phyloP scores from a whole-genome alignment of 2,888 invertebrate species.

The Zygogramma bicolorata region DNA sequence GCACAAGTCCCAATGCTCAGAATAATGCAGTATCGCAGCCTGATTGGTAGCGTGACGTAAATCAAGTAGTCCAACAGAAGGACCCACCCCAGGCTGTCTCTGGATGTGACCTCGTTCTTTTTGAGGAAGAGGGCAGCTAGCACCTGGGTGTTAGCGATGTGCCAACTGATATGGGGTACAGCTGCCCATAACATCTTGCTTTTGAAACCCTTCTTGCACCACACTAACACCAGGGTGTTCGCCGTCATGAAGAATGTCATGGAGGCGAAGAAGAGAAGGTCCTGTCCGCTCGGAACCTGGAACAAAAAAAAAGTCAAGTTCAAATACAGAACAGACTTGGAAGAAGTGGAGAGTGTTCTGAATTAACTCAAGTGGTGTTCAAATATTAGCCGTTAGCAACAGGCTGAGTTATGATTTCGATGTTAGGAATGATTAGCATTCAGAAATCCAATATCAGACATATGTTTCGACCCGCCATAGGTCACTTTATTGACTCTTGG shows the following conservation, averaged over 20 bases:
- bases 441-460: no score
- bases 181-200: slow-evolving; percentile 68
- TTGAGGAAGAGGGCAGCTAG: slow-evolving; percentile 74
- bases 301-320: slow-evolving; percentile 15
- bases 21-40: slow-evolving; percentile 73
- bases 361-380: no score
- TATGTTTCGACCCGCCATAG: no score
- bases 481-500: no score
- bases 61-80: slow-evolving; percentile 79
- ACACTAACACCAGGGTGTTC: slow-evolving; percentile 63
- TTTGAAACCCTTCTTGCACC: slow-evolving; percentile 60
- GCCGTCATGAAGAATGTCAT: slow-evolving; percentile 64
- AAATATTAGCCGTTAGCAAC: no score
- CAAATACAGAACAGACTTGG: no score
- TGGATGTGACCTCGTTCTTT: slow-evolving; percentile 70
- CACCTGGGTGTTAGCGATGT: slow-evolving; percentile 74
- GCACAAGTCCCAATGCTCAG: slow-evolving; percentile 73
- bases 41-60: slow-evolving; percentile 79
- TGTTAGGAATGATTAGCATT: no score
- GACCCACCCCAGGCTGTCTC: slow-evolving; percentile 80
- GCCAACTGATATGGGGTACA: slow-evolving; percentile 76
- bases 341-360: no score
- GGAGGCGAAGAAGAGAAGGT: slow-evolving; percentile 59
- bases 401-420: no score
- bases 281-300: slow-evolving; percentile 69